Evolutionary conservation across 1,140 invertebrate species (phyloP).

Genomic region (Schmidtea mediterranea): DNA sequence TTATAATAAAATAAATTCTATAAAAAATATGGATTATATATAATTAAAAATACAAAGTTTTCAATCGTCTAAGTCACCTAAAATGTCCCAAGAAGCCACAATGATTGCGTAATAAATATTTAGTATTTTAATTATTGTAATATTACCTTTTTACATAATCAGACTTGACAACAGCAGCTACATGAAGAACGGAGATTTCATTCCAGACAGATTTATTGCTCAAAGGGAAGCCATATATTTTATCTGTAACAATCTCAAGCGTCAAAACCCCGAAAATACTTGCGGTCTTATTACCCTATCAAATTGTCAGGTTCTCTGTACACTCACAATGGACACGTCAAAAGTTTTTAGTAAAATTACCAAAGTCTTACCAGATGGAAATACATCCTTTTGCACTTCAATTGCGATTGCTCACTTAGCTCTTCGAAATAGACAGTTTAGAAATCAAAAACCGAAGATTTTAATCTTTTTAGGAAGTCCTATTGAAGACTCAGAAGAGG

Average conservation of each 20-base stretch:
- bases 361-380: constrained; percentile 65
- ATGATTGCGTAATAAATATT: too few relatives aligned
- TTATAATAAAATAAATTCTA: too few relatives aligned
- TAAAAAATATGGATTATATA: too few relatives aligned
- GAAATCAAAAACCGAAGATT: constrained; percentile 96
- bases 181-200: constrained; percentile 96
- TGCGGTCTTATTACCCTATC: constrained; percentile 79
- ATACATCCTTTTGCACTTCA: constrained; percentile 62
- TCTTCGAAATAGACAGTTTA: constrained; percentile 87
- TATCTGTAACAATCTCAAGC: constrained; percentile 78
- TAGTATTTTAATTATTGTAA: too few relatives aligned
- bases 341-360: constrained; percentile 78
- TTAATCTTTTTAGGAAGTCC: constrained; percentile 92
- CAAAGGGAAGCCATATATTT: constrained; percentile 94
- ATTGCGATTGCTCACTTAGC: constrained; percentile 85
- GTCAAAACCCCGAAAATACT: constrained; percentile 95
- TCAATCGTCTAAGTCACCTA: too few relatives aligned
- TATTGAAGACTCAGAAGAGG: constrained; percentile 53
- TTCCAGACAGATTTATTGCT: constrained; percentile 76
- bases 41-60: too few relatives aligned
- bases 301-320: constrained; percentile 73
- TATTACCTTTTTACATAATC: too few relatives aligned
- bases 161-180: constrained; percentile 98
- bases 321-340: constrained; percentile 76
- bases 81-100: too few relatives aligned